Evolutionary conservation across 92 coral and sea anemone species (phyloP).

Genomic region (Metridium senile): DNA sequence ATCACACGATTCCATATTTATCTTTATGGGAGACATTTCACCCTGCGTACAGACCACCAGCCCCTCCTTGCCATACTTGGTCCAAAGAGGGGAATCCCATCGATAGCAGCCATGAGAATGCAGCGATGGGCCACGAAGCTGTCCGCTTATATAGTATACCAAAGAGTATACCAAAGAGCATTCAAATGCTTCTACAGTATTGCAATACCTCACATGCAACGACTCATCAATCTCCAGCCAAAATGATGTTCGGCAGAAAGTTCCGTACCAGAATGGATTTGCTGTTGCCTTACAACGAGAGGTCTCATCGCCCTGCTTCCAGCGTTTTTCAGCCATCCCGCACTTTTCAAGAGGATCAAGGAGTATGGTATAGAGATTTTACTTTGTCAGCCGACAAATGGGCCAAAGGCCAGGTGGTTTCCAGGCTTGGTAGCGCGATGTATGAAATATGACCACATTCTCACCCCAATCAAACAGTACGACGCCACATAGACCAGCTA

Average conservation of each 20-base stretch:
- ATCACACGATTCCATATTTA: slow-evolving; percentile 28
- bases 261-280: background rate
- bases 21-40: slow-evolving; percentile 35
- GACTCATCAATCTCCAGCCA: background rate
- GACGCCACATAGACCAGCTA: background rate
- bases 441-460: background rate
- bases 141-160: slow-evolving; percentile 23
- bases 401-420: background rate
- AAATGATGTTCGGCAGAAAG: background rate
- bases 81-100: slow-evolving; percentile 31
- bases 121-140: slow-evolving; percentile 37
- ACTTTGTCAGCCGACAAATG: background rate
- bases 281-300: background rate
- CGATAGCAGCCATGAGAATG: slow-evolving; percentile 36
- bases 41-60: slow-evolving; percentile 25
- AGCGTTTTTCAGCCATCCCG: background rate
- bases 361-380: background rate
- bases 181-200: slow-evolving; percentile 27
- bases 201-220: background rate
- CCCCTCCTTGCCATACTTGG: background rate
- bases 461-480: background rate
- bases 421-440: background rate
- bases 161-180: slow-evolving; percentile 30
- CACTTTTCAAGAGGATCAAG: background rate
- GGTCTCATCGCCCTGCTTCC: background rate